Evolutionary conservation across 2,113 vertebrate genomes (phyloP).

Genomic region (Cichladusa arquata): DNA sequence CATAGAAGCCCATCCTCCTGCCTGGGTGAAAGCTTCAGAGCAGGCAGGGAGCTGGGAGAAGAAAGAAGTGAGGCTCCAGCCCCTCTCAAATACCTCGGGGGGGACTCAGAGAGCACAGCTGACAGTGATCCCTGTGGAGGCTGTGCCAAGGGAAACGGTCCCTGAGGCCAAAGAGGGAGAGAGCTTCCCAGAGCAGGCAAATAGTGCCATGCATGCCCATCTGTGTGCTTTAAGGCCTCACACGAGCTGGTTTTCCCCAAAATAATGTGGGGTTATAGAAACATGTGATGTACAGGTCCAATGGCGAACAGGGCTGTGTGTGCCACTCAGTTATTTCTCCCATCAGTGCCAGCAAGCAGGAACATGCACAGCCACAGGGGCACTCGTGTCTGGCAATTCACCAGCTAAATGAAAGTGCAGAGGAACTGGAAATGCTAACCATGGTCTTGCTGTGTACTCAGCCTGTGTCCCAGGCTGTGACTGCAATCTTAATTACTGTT

Average conservation of each 20-base stretch:
- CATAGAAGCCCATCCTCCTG: not conserved
- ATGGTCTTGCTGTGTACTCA: not conserved
- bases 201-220: not conserved
- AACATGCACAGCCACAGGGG: not conserved
- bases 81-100: rapidly evolving
- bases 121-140: rapidly evolving
- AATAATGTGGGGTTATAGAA: not conserved
- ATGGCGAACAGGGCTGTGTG: rapidly evolving
- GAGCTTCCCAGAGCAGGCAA: not conserved
- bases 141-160: not conserved
- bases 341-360: not conserved
- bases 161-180: not conserved
- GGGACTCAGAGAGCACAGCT: rapidly evolving
- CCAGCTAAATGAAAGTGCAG: not conserved
- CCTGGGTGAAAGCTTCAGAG: not conserved
- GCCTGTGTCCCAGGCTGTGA: not conserved
- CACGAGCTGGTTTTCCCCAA: rapidly evolving
- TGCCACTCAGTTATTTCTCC: not conserved
- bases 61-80: not conserved
- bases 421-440: not conserved
- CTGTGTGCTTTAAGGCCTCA: not conserved
- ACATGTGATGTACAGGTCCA: rapidly evolving
- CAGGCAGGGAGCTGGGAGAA: not conserved
- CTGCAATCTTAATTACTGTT: not conserved
- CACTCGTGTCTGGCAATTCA: rapidly evolving